Evolutionary conservation across 2,113 vertebrate genomes (phyloP).

Genomic region (Coregonus clupeaformis): DNA sequence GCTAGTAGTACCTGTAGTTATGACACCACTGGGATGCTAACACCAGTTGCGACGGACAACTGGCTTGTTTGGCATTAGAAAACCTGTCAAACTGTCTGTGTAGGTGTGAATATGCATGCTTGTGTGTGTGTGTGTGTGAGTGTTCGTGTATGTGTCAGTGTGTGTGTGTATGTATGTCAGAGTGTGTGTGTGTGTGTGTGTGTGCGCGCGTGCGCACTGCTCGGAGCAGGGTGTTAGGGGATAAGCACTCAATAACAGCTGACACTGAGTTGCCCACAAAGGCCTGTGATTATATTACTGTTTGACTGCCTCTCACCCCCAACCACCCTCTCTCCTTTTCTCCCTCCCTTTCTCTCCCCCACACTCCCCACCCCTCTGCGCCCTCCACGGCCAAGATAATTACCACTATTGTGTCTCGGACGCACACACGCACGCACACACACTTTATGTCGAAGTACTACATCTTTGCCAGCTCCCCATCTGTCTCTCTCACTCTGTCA

Average conservation of each 20-base stretch:
- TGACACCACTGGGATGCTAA: constrained; percentile 16
- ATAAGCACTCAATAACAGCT: constrained; percentile 80
- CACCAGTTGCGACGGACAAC: constrained; percentile 45
- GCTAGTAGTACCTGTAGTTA: constrained; percentile 37
- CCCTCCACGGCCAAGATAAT: constrained; percentile 75
- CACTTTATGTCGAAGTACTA: too few species aligned
- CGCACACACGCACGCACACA: not conserved
- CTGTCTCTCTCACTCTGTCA: too few species aligned
- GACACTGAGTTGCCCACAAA: constrained; percentile 78
- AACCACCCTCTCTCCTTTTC: constrained; percentile 26
- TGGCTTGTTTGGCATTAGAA: constrained; percentile 31
- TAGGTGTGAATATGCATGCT: not conserved
- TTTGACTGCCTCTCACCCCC: constrained; percentile 74
- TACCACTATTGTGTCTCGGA: constrained; percentile 73
- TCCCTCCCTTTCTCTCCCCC: constrained; percentile 11
- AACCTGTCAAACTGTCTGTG: constrained; percentile 23
- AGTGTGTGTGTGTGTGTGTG: constrained; percentile 19
- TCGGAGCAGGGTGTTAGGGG: constrained; percentile 59
- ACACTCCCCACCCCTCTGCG: constrained; percentile 49
- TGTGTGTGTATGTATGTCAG: too few species aligned
- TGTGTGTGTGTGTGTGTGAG: constrained; percentile 16
- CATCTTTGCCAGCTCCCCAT: too few species aligned
- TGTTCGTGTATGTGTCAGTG: not conserved
- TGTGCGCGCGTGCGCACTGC: constrained; percentile 47
- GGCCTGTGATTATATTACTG: constrained; percentile 80